phyloP scores from a whole-genome alignment of 2,888 invertebrate genomes.

The Zootermopsis nevadensis region DNA sequence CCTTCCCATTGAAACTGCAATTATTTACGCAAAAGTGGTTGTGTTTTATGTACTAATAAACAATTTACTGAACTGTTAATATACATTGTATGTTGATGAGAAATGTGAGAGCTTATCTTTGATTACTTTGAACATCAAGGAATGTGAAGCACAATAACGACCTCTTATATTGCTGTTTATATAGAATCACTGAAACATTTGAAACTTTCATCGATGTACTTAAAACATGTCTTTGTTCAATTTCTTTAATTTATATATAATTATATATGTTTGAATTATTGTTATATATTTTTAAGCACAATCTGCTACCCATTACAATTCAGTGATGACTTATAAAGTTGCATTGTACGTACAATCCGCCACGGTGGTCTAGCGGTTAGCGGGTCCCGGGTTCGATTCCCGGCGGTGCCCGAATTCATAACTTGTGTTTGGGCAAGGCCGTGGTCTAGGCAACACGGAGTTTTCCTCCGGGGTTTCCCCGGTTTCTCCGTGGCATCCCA shows the following conservation, averaged over 20 bases:
- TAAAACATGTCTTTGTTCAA: constrained; percentile 20
- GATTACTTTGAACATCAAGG: background rate
- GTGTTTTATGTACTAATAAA: background rate
- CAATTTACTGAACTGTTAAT: background rate
- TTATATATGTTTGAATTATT: background rate
- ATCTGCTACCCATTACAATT: too few species aligned
- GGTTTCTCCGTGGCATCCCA: too few species aligned
- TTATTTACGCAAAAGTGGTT: background rate
- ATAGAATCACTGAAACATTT: background rate
- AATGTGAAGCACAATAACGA: background rate
- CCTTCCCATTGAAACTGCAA: background rate
- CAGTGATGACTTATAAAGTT: too few species aligned
- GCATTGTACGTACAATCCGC: too few species aligned
- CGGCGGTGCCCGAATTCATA: too few species aligned
- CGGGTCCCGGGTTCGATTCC: too few species aligned
- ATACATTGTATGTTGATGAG: background rate
- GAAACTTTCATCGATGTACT: background rate
- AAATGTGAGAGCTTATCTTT: background rate
- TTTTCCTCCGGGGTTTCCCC: too few species aligned
- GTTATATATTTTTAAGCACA: background rate
- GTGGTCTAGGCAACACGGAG: too few species aligned
- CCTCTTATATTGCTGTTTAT: constrained; percentile 5
- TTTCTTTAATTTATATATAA: background rate
- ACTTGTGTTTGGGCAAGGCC: too few species aligned
- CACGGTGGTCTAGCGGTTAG: too few species aligned